Percentiles rank a stretch among this genome's conserved stretches.
Evolutionary conservation across 2,888 invertebrate species (phyloP).

Genomic region (Drosophila rubida): DNA sequence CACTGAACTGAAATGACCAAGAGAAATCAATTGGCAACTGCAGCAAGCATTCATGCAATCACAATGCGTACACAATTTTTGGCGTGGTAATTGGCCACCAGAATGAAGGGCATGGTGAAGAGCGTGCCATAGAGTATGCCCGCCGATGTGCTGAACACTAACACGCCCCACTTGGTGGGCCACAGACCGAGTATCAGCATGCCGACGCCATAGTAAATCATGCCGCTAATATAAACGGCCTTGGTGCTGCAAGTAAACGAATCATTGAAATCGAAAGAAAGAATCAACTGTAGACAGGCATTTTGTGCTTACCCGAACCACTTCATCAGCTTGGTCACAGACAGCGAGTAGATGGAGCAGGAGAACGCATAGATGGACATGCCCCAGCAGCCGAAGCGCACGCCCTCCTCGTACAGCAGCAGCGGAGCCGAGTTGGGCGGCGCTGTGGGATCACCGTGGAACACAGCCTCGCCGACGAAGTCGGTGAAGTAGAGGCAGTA

Average conservation of each 20-base stretch:
- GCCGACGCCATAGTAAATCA: constrained; percentile 83
- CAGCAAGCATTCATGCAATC: background rate
- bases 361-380: constrained; percentile 85
- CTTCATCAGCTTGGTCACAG: constrained; percentile 83
- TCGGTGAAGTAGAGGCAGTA: constrained; percentile 89
- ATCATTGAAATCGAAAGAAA: background rate
- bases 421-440: constrained; percentile 63
- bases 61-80: constrained; percentile 83
- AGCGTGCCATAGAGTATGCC: constrained; percentile 85
- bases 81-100: constrained; percentile 85
- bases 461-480: constrained; percentile 87
- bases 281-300: no score
- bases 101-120: constrained; percentile 85
- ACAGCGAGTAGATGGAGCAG: constrained; percentile 84
- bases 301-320: constrained; percentile 79
- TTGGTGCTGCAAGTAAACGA: constrained; percentile 67
- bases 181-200: constrained; percentile 84
- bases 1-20: constrained; percentile 74
- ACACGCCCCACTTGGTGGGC: constrained; percentile 84
- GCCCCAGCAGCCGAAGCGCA: constrained; percentile 85
- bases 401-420: constrained; percentile 82
- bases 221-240: constrained; percentile 83
- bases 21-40: background rate
- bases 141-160: constrained; percentile 84
- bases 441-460: constrained; percentile 70